These are phyloP conservation scores for Chiroxiphia lanceolata DNA, from an alignment of 2,797 vertebrate species.

Conservation along the genomic window DNA sequence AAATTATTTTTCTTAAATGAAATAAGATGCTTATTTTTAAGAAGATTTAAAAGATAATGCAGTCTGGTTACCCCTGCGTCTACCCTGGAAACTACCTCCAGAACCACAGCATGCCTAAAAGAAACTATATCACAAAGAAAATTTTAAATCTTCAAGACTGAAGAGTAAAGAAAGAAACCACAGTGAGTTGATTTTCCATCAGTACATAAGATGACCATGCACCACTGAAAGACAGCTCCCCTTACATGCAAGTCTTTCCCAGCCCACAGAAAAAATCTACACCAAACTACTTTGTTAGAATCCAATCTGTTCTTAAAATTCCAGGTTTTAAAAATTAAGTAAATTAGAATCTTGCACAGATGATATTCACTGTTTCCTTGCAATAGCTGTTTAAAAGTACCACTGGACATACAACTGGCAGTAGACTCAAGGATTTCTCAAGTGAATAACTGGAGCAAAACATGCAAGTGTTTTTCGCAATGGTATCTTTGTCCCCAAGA, in stretches of 20 bases:
- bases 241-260: background rate
- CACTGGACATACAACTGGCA: background rate
- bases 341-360: background rate
- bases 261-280: background rate
- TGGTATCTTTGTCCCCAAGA: background rate
- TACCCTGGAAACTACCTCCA: slow-evolving; percentile 43
- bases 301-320: slow-evolving; percentile 6
- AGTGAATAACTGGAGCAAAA: slow-evolving; percentile 39
- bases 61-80: slow-evolving; percentile 36
- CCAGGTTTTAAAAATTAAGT: background rate
- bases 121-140: background rate
- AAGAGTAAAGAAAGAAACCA: slow-evolving; percentile 32
- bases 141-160: background rate
- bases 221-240: background rate
- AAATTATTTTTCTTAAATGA: slow-evolving; percentile 55
- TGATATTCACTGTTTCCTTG: background rate
- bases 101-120: slow-evolving; percentile 9
- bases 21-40: slow-evolving; percentile 60
- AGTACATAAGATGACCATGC: background rate
- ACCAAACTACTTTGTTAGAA: background rate
- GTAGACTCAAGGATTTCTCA: slow-evolving; percentile 12
- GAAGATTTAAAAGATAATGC: slow-evolving; percentile 58
- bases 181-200: background rate
- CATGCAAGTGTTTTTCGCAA: background rate
- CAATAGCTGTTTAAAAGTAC: slow-evolving; percentile 7